phyloP scores from a whole-genome alignment of 2,888 invertebrate genomes.

The Helicoverpa assulta region DNA sequence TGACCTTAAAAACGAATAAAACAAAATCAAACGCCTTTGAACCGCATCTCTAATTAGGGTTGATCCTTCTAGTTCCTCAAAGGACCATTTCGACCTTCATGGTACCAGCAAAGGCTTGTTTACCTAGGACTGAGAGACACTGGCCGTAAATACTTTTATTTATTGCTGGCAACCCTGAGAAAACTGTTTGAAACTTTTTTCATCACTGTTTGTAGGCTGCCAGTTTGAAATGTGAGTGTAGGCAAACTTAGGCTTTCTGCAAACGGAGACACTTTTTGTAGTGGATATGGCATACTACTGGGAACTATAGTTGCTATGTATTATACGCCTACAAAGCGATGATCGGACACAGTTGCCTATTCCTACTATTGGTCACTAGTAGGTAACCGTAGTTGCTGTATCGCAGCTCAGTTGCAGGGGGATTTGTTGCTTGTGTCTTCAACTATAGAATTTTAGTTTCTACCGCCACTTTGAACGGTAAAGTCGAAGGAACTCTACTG shows the following conservation, averaged over 20 bases:
- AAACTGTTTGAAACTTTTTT: slow-evolving; percentile 37
- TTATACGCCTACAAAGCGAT: too few relatives aligned
- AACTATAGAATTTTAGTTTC: too few relatives aligned
- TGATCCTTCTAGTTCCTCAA: slow-evolving; percentile 41
- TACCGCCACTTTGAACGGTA: too few relatives aligned
- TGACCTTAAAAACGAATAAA: slow-evolving; percentile 26
- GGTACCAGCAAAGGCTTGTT: slow-evolving; percentile 38
- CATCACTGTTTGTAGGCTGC: slow-evolving; percentile 29
- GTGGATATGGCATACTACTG: too few relatives aligned
- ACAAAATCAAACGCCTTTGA: slow-evolving; percentile 34
- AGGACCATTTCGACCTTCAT: slow-evolving; percentile 25
- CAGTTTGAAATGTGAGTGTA: slow-evolving; percentile 29
- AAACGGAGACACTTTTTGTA: neutral
- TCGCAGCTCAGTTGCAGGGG: too few relatives aligned
- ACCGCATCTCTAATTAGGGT: slow-evolving; percentile 51
- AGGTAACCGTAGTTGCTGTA: too few relatives aligned
- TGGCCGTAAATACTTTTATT: slow-evolving; percentile 29
- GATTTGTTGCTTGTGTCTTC: too few relatives aligned
- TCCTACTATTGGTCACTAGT: too few relatives aligned
- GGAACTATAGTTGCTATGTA: too few relatives aligned
- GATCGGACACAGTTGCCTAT: too few relatives aligned
- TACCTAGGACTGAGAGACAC: slow-evolving; percentile 8
- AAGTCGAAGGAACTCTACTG: too few relatives aligned
- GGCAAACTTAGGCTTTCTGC: slow-evolving; percentile 1
- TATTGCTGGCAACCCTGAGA: slow-evolving; percentile 27